A percentile compares a stretch with the other conserved stretches of the same genome.
Conservation (phyloP, 2,888 invertebrate genomes). For the Rhorus exstirpatorius region DNA sequence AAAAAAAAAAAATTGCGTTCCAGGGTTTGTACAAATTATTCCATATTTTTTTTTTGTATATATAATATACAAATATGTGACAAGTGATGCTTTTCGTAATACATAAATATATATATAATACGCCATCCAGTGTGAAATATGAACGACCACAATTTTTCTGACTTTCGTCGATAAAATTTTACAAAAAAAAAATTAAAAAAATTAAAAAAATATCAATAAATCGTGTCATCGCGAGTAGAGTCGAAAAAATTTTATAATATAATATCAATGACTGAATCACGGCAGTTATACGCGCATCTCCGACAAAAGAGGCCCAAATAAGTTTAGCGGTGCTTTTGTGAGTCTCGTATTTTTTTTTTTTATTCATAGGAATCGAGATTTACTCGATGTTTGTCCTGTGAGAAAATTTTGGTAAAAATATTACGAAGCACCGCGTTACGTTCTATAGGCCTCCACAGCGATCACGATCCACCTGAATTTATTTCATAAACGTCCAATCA, state of each 20-base stretch:
- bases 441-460: conserved; percentile 61
- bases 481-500: conserved; percentile 80
- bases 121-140: conserved; percentile 3
- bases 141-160: conserved; percentile 8
- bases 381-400: conserved; percentile 72
- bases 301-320: conserved; percentile 69
- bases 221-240: conserved; percentile 43
- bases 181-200: conserved; percentile 49
- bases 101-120: conserved; percentile 21
- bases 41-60: conserved; percentile 44
- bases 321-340: conserved; percentile 70
- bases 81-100: conserved; percentile 16
- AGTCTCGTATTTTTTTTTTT: conserved; percentile 57
- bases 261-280: conserved; percentile 68
- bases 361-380: conserved; percentile 74
- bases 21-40: conserved; percentile 55
- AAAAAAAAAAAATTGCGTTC: conserved; percentile 51
- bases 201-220: conserved; percentile 23
- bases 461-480: conserved; percentile 78
- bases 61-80: conserved; percentile 39
- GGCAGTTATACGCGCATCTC: conserved; percentile 67
- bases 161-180: conserved; percentile 26
- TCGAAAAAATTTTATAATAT: conserved; percentile 58
- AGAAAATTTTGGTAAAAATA: conserved; percentile 82
- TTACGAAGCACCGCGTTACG: conserved; percentile 75